Base-by-base conservation (phyloP, 1,140 invertebrate species). In the Protaetia brevitarsis region DNA sequence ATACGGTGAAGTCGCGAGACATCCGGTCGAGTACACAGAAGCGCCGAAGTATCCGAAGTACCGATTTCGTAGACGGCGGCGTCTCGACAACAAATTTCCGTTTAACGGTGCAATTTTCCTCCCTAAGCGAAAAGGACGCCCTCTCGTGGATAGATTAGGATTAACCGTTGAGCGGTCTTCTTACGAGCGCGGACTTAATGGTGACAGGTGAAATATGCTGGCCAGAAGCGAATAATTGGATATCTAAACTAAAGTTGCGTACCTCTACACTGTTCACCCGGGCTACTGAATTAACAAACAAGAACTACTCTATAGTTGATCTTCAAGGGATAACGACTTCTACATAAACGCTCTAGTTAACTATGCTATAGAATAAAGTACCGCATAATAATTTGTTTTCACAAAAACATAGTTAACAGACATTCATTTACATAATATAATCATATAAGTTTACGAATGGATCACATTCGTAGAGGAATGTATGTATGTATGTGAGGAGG, bases 21-120 rank as follows among this genome's bases (percentile, higher is more conserved):
- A n/a, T n/a, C n/a, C n/a, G n/a, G n/a, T n/a, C n/a, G n/a, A n/a
- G n/a, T n/a, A n/a, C n/a, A n/a, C n/a, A n/a, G n/a, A n/a, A n/a
- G n/a, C n/a, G n/a, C n/a, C n/a, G n/a, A n/a, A n/a, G n/a, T n/a
- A n/a, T n/a, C n/a, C n/a, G n/a, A 21, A 19, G 26, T 10, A 51
- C 41, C 21, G n/a, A 13, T 13, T 19, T 7, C 41, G 41, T 23
- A 10, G 41, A 51, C 3, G 2, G 26, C 13, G 41, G 26, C 41
- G 19, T 51, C 41, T 23, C 16, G 11, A 51, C 41, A 51, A 51
- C 41, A 51, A 51, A 51, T 51, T 51, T 51, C 26, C 41, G 41
- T 51, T 51, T 51, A 51, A 51, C 41, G 41, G 41, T 51, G 41
- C 41, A 51, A 51, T 51, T 51, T 51, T 51, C 13, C 41, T 19